Conservation (phyloP, 2,888 invertebrate genomes). For the Parnassius glacialis region DNA sequence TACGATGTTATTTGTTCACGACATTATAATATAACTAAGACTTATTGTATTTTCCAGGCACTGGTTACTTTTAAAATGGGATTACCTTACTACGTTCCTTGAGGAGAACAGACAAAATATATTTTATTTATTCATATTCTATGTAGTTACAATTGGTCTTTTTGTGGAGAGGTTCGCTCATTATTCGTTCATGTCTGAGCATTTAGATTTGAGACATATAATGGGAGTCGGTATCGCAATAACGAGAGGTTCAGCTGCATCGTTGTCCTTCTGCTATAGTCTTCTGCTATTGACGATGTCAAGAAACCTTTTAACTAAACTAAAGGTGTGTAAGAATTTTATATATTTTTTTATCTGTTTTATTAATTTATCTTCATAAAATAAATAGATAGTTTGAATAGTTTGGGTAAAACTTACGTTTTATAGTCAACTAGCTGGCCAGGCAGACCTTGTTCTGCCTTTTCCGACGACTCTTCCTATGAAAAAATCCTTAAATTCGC, state of each 20-base stretch:
- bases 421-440: too few species aligned
- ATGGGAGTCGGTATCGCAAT: slow-evolving; percentile 99
- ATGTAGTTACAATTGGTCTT: slow-evolving; percentile 95
- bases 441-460: too few species aligned
- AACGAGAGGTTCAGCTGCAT: slow-evolving; percentile 96
- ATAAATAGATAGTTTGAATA: too few species aligned
- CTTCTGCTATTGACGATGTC: slow-evolving; percentile 96
- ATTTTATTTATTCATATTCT: slow-evolving; percentile 96
- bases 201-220: slow-evolving; percentile 95
- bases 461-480: too few species aligned
- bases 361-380: too few species aligned
- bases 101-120: slow-evolving; percentile 98
- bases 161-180: slow-evolving; percentile 97
- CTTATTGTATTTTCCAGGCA: slow-evolving; percentile 60
- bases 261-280: slow-evolving; percentile 96
- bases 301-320: slow-evolving; percentile 92
- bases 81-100: slow-evolving; percentile 92
- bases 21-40: neutral
- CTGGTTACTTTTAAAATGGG: slow-evolving; percentile 90
- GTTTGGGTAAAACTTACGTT: too few species aligned
- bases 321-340: slow-evolving; percentile 81
- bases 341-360: neutral
- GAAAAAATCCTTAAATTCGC: too few species aligned
- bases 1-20: neutral
- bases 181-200: slow-evolving; percentile 98